phyloP scores from a whole-genome alignment of 2,797 vertebrate species.

The Trichosurus vulpecula region DNA sequence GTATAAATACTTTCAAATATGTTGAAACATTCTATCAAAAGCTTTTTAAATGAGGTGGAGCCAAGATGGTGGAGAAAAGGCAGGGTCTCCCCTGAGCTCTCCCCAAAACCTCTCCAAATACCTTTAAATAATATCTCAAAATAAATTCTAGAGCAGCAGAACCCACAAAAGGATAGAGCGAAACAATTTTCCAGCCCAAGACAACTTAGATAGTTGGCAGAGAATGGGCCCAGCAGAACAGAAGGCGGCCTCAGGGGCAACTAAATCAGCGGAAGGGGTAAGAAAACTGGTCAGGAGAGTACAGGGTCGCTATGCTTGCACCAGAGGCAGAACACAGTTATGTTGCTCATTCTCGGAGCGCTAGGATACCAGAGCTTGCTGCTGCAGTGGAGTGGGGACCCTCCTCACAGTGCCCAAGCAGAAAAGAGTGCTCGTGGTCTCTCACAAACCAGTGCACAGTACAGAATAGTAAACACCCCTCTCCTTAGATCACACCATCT shows the following conservation, averaged over 20 bases:
- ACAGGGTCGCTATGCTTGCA: background rate
- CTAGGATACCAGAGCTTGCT: too few relatives aligned
- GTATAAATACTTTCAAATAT: background rate
- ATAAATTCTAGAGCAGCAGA: background rate
- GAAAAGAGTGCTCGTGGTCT: background rate
- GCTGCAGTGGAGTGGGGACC: too few relatives aligned
- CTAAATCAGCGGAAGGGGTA: background rate
- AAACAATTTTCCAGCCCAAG: background rate
- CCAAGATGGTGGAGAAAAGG: background rate
- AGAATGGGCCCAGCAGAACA: background rate
- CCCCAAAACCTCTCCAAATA: background rate
- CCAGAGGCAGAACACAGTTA: accelerated
- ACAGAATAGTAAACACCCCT: background rate
- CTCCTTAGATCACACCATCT: background rate
- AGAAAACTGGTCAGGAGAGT: background rate
- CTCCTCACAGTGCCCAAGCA: too few relatives aligned
- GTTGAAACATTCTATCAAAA: background rate
- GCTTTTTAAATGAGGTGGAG: background rate
- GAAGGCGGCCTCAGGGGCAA: too few relatives aligned
- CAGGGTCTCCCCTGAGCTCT: background rate
- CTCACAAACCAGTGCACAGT: background rate
- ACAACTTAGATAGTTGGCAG: background rate
- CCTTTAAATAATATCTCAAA: background rate
- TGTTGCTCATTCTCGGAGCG: too few relatives aligned
- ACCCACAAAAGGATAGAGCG: background rate